Evolutionary conservation across 1,140 invertebrate species (phyloP).

Genomic region (Druon quercuslanigerum): DNA sequence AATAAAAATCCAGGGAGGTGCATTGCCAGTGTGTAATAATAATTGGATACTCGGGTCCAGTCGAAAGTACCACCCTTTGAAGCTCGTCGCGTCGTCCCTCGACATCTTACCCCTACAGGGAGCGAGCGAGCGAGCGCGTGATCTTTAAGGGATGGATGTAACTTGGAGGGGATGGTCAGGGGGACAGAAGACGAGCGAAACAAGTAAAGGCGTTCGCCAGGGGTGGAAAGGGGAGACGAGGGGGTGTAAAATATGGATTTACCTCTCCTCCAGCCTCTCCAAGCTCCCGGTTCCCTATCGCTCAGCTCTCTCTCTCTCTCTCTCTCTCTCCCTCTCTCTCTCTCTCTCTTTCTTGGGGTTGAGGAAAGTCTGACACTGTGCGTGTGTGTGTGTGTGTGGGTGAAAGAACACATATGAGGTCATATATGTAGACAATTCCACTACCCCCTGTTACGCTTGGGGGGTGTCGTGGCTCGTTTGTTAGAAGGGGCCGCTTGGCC

Average conservation of each 20-base stretch:
- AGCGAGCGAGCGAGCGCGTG: conserved; percentile 55
- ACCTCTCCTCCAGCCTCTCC: conserved; percentile 68
- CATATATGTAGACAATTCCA: conserved; percentile 58
- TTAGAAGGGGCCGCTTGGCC: conserved; percentile 57
- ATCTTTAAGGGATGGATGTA: conserved; percentile 56
- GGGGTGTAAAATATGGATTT: conserved; percentile 75
- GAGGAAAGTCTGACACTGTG: conserved; percentile 42
- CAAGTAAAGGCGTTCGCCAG: conserved; percentile 64
- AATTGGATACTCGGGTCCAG: too few relatives aligned
- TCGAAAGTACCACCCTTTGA: too few relatives aligned
- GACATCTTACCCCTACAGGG: conserved; percentile 32
- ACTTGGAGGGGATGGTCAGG: conserved; percentile 39
- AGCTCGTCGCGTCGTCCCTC: too few relatives aligned
- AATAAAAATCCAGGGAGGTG: too few relatives aligned
- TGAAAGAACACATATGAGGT: conserved; percentile 61
- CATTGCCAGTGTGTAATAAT: too few relatives aligned
- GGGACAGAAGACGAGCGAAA: conserved; percentile 60
- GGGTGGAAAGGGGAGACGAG: conserved; percentile 54
- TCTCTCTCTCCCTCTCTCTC: too few relatives aligned
- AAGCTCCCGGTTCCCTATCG: conserved; percentile 62
- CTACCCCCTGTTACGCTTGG: conserved; percentile 56
- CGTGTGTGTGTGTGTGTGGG: conserved; percentile 58
- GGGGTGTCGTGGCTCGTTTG: conserved; percentile 69
- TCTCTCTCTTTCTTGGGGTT: too few relatives aligned
- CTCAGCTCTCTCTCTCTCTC: conserved; percentile 38